These are phyloP conservation scores for Heliconius himera DNA, from an alignment of 1,140 invertebrate species.

Conservation along the genomic window DNA sequence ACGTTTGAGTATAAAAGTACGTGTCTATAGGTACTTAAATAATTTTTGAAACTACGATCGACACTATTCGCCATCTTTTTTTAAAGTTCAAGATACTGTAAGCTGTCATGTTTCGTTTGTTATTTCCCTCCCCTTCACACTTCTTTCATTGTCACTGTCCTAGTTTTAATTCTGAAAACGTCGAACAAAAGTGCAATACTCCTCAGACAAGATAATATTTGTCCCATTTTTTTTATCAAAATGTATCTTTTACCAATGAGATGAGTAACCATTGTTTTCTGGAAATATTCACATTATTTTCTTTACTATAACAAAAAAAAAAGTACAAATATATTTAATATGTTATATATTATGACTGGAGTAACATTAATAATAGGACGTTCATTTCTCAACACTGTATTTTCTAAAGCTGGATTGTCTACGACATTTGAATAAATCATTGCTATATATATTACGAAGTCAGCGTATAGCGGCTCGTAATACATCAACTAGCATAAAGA, in stretches of 20 bases:
- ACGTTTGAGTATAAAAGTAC: too few relatives aligned
- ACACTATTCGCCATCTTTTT: not conserved
- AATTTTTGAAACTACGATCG: not conserved
- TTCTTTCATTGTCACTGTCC: constrained; percentile 66
- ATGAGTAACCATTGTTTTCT: not conserved
- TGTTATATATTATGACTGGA: not conserved
- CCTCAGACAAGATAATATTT: constrained; percentile 46
- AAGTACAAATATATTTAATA: not conserved
- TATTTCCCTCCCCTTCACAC: constrained; percentile 42
- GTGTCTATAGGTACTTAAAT: too few relatives aligned
- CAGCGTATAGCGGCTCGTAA: constrained; percentile 54
- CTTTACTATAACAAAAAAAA: not conserved
- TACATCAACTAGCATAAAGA: constrained; percentile 60
- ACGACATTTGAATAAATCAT: constrained; percentile 59
- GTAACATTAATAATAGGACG: constrained; percentile 57
- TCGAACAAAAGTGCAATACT: constrained; percentile 70
- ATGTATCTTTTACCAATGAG: not conserved
- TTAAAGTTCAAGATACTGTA: constrained; percentile 30
- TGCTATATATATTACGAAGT: constrained; percentile 60
- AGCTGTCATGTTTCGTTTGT: constrained; percentile 56
- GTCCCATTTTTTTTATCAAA: constrained; percentile 1
- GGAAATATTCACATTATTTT: not conserved
- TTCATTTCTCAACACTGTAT: constrained; percentile 47
- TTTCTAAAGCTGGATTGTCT: constrained; percentile 52
- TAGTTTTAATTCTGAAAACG: constrained; percentile 73